Evolutionary conservation across 2,113 vertebrate species (phyloP), one percentile per base, ranked within the genome.

Genomic region (Ciconia stormi): DNA sequence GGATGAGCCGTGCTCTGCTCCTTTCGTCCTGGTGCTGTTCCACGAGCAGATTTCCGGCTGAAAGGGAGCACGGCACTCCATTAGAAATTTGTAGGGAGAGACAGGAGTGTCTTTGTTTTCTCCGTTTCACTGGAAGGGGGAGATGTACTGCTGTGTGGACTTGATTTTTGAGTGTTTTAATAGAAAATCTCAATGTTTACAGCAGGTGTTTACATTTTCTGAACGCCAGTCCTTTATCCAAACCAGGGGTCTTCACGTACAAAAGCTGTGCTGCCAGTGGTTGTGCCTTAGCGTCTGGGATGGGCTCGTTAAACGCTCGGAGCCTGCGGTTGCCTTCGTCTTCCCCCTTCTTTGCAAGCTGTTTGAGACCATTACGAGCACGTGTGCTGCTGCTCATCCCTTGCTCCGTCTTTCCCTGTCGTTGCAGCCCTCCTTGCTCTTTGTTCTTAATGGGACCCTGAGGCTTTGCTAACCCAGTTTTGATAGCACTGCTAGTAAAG

Each of bases 401-500:
- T 15, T 0, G 32, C 82, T 90, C 38, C 3, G 13, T 22, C 79
- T 27, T 9, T 22, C 67, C 74, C 59, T 46, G 79, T 16, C 49
- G 1, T 5, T 29, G 18, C 81, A 69, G 55, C 81, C 70, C 90
- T 65, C 52, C 61, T 11, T 34, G 56, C 53, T 91, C 94, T 79
- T 74, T 89, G 80, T 89, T 91, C 90, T 78, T 91, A 67, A 69
- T 44, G 80, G 87, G 92, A 92, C 89, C 90, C 95, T 21, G 73
- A 95, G 95, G 94, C 90, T 97, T 84, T 84, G 95, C 94, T 97
- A 95, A 96, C 95, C 94, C 76, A 84, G 65, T 84, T 97, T 71
- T 11, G 50, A 1, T 15, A 38, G 93, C 20, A 0, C 58, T 12
- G 62, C 49, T 8, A 6, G 70, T 16, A 8, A 66, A 77, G 90